phyloP scores from a whole-genome alignment of 2,113 vertebrate genomes.

The Geococcyx californianus region DNA sequence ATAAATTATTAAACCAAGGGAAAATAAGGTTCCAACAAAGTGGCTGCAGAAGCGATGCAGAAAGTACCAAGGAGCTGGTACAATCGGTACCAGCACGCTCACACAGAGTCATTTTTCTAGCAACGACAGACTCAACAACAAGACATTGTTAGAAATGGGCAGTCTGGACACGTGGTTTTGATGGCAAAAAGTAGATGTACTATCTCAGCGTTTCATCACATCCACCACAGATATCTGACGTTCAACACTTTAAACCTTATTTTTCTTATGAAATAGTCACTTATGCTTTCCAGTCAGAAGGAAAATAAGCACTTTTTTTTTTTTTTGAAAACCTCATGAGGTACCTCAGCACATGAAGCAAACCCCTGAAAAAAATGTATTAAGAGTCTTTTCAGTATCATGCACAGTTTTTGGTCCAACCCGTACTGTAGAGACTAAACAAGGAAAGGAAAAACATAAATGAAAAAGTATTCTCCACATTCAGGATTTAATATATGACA shows the following conservation, averaged over 20 bases:
- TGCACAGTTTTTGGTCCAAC: background rate
- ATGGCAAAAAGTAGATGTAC: background rate
- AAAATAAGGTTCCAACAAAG: conserved; percentile 59
- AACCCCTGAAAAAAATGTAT: background rate
- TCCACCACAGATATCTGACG: background rate
- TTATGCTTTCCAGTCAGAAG: background rate
- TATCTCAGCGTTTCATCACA: conserved; percentile 31
- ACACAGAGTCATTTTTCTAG: conserved; percentile 25
- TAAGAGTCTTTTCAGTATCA: background rate
- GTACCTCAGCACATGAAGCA: background rate
- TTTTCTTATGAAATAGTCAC: background rate
- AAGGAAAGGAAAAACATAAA: background rate
- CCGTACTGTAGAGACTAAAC: accelerated
- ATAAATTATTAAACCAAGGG: conserved; percentile 65
- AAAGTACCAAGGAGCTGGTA: conserved; percentile 33
- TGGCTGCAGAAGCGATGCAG: background rate
- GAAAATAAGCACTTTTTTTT: background rate
- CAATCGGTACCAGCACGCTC: conserved; percentile 46
- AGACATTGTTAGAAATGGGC: conserved; percentile 45
- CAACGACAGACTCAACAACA: conserved; percentile 19
- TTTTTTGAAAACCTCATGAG: background rate
- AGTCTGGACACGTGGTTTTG: conserved; percentile 1
- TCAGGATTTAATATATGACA: background rate
- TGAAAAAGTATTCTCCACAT: background rate
- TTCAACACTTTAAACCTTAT: background rate